phyloP scores from a whole-genome alignment of 2,113 vertebrate genomes.

The Todiramphus saurophagus region DNA sequence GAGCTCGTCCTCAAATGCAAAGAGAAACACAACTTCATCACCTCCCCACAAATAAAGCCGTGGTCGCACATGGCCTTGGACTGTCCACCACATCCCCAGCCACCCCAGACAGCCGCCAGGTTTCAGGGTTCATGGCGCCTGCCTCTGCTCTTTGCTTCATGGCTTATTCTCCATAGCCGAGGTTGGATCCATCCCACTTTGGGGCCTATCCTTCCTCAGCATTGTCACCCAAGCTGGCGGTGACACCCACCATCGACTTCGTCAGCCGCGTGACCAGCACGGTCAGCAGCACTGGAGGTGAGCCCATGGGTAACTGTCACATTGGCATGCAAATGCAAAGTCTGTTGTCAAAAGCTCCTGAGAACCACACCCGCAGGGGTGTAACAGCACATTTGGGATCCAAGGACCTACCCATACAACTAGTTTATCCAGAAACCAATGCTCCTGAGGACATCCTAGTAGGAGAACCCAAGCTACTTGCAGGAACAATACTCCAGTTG shows the following conservation, averaged over 20 bases:
- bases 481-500: rapidly evolving
- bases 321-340: neutral
- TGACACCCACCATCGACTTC: neutral
- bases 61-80: rapidly evolving
- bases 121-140: neutral
- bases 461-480: neutral
- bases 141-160: neutral
- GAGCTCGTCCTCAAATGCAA: neutral
- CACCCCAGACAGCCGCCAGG: neutral
- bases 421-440: neutral
- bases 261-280: rapidly evolving
- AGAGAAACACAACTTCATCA: neutral
- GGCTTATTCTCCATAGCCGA: neutral
- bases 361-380: neutral
- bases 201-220: neutral
- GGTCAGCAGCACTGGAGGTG: neutral
- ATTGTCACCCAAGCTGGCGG: neutral
- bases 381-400: neutral
- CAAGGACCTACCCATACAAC: neutral
- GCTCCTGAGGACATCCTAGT: neutral
- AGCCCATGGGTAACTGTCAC: neutral
- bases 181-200: neutral
- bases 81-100: neutral
- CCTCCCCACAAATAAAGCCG: neutral
- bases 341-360: neutral